phyloP scores from a whole-genome alignment of 2,797 vertebrate genomes.

The Parauchenoglanis ngamensis region DNA sequence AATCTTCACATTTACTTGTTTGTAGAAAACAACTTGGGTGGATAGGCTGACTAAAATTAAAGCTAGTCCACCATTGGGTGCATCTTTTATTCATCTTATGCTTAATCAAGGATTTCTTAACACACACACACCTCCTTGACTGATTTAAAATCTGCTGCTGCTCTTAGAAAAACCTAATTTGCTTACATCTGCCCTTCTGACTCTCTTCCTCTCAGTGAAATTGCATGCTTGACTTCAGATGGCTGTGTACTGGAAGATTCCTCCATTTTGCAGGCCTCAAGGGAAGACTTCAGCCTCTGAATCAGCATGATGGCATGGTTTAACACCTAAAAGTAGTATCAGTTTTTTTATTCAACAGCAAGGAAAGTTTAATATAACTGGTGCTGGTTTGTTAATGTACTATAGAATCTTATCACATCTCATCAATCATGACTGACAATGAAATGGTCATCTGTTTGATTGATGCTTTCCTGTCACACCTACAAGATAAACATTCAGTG shows the following conservation, averaged over 20 bases:
- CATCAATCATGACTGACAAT: background rate
- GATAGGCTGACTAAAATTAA: background rate
- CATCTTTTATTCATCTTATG: background rate
- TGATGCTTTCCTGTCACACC: slow-evolving; percentile 13
- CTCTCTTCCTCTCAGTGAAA: slow-evolving; percentile 43
- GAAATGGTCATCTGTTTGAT: background rate
- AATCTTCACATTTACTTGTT: background rate
- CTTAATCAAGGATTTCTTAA: background rate
- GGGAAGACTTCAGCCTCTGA: background rate
- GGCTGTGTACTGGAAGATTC: background rate
- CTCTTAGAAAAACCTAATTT: background rate
- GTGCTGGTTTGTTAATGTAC: background rate
- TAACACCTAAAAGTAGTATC: slow-evolving; percentile 22
- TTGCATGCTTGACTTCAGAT: slow-evolving; percentile 41
- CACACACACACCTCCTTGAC: background rate
- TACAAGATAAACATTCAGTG: background rate
- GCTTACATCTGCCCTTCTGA: slow-evolving; percentile 40
- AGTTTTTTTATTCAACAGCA: slow-evolving; percentile 26
- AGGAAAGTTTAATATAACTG: background rate
- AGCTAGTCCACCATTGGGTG: background rate
- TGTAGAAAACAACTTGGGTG: background rate
- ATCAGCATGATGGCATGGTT: slow-evolving; percentile 43
- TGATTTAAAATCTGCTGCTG: background rate
- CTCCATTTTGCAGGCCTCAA: slow-evolving; percentile 14
- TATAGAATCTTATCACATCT: slow-evolving; percentile 1